A percentile compares a stretch with the other conserved stretches of the same genome.
These are phyloP conservation scores for Sorex araneus DNA, from an alignment of 2,113 vertebrate species.

Conservation along the genomic window DNA sequence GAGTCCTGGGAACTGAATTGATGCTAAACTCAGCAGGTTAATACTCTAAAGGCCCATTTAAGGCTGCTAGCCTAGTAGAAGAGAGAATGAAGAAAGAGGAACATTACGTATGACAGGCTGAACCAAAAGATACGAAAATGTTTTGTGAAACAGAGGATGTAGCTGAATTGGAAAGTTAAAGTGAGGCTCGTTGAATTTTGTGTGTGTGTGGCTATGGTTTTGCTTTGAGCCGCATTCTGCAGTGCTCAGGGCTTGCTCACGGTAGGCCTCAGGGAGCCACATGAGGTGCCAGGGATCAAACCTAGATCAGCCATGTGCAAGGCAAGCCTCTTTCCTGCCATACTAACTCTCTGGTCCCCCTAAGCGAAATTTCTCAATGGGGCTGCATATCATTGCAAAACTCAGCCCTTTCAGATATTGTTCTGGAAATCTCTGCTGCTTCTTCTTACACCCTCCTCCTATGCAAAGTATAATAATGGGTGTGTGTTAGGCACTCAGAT, in stretches of 20 bases:
- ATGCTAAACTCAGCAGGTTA: constrained; percentile 45
- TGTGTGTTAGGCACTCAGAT: background rate
- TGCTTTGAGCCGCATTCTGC: too few relatives aligned
- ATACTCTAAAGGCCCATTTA: background rate
- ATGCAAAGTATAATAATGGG: background rate
- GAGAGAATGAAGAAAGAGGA: constrained; percentile 15
- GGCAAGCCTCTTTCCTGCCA: too few relatives aligned
- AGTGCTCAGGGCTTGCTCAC: too few relatives aligned
- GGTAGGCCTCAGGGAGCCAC: too few relatives aligned
- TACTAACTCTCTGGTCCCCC: background rate
- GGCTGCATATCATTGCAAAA: background rate
- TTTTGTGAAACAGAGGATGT: background rate
- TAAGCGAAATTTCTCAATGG: constrained; percentile 40
- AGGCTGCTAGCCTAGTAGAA: background rate
- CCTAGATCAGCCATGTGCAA: too few relatives aligned
- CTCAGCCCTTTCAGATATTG: background rate
- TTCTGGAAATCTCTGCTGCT: constrained; percentile 8
- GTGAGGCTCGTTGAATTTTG: constrained; percentile 9
- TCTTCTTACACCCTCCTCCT: background rate
- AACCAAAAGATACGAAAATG: constrained; percentile 19
- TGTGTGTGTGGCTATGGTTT: background rate
- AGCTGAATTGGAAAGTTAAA: constrained; percentile 3
- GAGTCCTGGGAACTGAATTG: background rate
- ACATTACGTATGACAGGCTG: background rate
- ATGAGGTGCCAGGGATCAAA: too few relatives aligned